These are phyloP conservation scores for Pseudoatta argentina DNA, from an alignment of 1,140 invertebrate species.

Conservation along the genomic window DNA sequence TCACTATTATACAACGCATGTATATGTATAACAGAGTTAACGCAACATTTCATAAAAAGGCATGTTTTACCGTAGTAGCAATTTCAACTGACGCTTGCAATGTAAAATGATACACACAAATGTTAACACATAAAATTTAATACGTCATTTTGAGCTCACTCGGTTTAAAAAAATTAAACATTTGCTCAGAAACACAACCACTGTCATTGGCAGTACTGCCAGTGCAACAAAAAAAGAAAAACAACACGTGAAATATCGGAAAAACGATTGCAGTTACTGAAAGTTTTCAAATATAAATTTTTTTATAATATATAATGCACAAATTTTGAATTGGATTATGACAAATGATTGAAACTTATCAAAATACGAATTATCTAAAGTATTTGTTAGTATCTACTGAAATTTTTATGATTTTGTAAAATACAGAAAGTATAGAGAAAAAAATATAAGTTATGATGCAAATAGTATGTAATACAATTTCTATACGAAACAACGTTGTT, in stretches of 20 bases:
- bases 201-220: slow-evolving; percentile 75
- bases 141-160: slow-evolving; percentile 1
- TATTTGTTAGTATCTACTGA: not conserved
- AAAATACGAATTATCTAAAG: not conserved
- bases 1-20: not conserved
- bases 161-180: slow-evolving; percentile 75
- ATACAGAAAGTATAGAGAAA: not conserved
- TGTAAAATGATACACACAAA: slow-evolving; percentile 18
- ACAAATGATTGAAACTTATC: not conserved
- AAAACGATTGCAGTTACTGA: slow-evolving; percentile 16
- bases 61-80: slow-evolving; percentile 20
- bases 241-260: slow-evolving; percentile 67
- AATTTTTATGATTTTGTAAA: slow-evolving; percentile 2
- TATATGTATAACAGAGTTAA: slow-evolving; percentile 18
- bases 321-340: not conserved
- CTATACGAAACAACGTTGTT: slow-evolving; percentile 8
- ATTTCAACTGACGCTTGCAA: slow-evolving; percentile 25
- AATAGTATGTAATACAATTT: slow-evolving; percentile 4
- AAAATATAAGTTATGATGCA: not conserved
- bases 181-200: slow-evolving; percentile 75
- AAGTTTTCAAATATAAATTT: not conserved
- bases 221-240: slow-evolving; percentile 63
- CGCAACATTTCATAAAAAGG: slow-evolving; percentile 37
- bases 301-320: not conserved
- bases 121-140: slow-evolving; percentile 53